These are phyloP conservation scores for Magallana gigas DNA, from an alignment of 1,140 invertebrate genomes.

Conservation along the genomic window DNA sequence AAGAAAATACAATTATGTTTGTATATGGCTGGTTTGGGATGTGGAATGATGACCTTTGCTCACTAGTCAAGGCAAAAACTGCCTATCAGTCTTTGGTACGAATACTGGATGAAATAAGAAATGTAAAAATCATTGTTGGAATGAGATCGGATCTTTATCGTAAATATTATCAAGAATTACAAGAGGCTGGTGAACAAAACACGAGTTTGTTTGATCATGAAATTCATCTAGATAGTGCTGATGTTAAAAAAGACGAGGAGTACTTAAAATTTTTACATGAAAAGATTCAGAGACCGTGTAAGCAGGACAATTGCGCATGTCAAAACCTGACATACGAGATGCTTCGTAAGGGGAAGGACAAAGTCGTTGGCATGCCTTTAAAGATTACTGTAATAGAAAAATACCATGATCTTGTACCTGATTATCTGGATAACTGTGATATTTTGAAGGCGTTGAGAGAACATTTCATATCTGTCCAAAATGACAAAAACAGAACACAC, in stretches of 20 bases:
- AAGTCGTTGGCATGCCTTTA: background rate
- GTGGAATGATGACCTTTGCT: constrained; percentile 17
- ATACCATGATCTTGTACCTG: background rate
- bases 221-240: background rate
- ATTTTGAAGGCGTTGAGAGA: background rate
- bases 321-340: background rate
- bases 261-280: background rate
- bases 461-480: background rate
- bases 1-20: constrained; percentile 10
- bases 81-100: background rate
- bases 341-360: background rate
- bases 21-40: constrained; percentile 8
- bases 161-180: background rate
- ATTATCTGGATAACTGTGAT: background rate
- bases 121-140: constrained; percentile 10
- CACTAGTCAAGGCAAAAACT: background rate
- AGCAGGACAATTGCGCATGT: background rate
- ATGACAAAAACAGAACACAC: background rate
- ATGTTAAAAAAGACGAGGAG: background rate
- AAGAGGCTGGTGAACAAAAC: background rate
- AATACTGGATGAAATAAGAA: background rate
- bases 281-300: background rate
- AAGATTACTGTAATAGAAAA: background rate
- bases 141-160: background rate
- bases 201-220: background rate